Evolutionary conservation across 2,113 vertebrate genomes (phyloP).

Genomic region (Blennius ocellaris): DNA sequence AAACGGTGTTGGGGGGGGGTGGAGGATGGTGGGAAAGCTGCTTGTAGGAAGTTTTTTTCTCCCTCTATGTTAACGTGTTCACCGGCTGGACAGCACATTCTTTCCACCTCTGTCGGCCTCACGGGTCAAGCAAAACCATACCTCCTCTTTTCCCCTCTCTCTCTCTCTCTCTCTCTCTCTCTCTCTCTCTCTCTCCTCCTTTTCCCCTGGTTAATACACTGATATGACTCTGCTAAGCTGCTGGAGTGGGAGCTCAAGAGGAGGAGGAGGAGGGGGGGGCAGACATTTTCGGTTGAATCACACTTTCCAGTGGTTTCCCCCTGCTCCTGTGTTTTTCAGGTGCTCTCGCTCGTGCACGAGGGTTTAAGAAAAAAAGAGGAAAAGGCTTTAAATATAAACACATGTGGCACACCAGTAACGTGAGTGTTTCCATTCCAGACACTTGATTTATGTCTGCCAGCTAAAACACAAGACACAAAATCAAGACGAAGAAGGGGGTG

Average conservation of each 20-base stretch:
- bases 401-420: constrained; percentile 68
- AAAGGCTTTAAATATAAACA: constrained; percentile 76
- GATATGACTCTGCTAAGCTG: constrained; percentile 58
- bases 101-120: constrained; percentile 81
- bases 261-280: constrained; percentile 10
- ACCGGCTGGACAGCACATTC: constrained; percentile 81
- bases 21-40: constrained; percentile 68
- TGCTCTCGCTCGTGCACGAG: constrained; percentile 41
- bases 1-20: constrained; percentile 46
- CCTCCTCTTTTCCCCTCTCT: constrained; percentile 29
- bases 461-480: constrained; percentile 63
- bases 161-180: not conserved
- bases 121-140: constrained; percentile 75
- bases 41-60: constrained; percentile 67
- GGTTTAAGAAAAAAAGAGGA: constrained; percentile 30
- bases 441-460: constrained; percentile 68
- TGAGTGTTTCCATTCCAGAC: constrained; percentile 76
- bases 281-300: constrained; percentile 72
- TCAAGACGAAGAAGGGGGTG: constrained; percentile 20
- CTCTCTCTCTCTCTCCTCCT: not conserved
- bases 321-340: constrained; percentile 60
- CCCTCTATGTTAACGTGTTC: constrained; percentile 76
- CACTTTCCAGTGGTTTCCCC: constrained; percentile 72
- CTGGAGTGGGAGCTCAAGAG: constrained; percentile 43
- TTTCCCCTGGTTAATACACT: constrained; percentile 36